Conservation (phyloP, 2,797 vertebrate genomes). For the Sternarchorhynchus goeldii region DNA sequence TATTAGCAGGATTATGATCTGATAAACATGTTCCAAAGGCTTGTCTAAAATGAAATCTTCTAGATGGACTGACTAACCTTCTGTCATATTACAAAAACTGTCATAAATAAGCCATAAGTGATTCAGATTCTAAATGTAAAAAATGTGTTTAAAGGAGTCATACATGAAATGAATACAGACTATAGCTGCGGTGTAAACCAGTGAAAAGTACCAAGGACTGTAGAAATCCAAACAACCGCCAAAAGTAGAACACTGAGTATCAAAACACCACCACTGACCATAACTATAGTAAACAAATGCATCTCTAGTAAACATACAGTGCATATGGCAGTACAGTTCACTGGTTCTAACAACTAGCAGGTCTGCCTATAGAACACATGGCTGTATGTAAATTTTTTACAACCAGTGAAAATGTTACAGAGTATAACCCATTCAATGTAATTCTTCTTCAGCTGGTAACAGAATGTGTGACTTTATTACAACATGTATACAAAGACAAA, state of each 20-base stretch:
- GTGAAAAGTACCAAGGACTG: neutral
- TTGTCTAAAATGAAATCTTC: slow-evolving; percentile 36
- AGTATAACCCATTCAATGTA: neutral
- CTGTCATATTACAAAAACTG: too few species aligned
- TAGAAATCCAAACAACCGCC: slow-evolving; percentile 5
- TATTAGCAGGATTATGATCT: slow-evolving; percentile 44
- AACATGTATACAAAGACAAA: neutral
- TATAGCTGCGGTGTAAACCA: neutral
- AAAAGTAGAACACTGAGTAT: neutral
- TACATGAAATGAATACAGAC: neutral
- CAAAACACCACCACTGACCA: neutral
- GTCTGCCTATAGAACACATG: neutral
- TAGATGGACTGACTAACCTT: slow-evolving; percentile 35
- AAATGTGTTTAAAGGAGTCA: neutral
- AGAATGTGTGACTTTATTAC: neutral
- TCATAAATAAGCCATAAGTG: too few species aligned
- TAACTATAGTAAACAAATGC: neutral
- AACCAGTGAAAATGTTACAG: too few species aligned
- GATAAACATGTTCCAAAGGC: slow-evolving; percentile 26
- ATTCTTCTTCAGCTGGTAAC: neutral
- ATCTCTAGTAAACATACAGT: neutral
- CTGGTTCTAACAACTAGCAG: neutral
- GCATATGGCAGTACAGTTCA: neutral
- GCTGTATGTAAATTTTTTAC: neutral
- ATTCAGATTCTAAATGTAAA: neutral